Evolutionary conservation across 2,797 vertebrate genomes (phyloP), one percentile per base, ranked within the genome.

Genomic region (Cyprinella venusta): DNA sequence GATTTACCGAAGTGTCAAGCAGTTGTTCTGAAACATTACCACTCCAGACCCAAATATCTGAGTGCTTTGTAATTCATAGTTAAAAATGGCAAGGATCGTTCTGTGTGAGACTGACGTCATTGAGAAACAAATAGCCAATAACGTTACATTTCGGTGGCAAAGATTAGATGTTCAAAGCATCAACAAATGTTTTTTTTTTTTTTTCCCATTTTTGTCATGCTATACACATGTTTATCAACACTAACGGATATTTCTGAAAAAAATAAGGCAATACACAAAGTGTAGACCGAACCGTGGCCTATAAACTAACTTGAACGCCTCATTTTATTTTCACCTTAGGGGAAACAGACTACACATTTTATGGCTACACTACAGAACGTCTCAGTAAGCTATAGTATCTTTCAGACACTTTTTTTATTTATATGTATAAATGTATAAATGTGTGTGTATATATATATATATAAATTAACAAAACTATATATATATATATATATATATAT

Each of bases 31-130:
- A 61, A 8, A 59, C 67, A 16, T 68, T 84, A 67, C 45, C 15
- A 67, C 26, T 69, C 36, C 63, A 54, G 5, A 59, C 33, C 13
- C n/a, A 71, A 71, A 76, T 81, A 15, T 30, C 21, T 18, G 70
- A 80, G 26, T 38, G 69, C 45, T 81, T 45, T 64, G 45, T 69
- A 76, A 50, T 40, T 79, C 70, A 81, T 74, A 80, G 56, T 72
- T 71, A 76, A 63, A 18, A 70, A 79, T 67, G 52, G 75, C 21
- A 79, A 82, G 26, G 65, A 52, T 24, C 40, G 24, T 33, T 63
- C 24, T 26, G 26, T 15, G 38, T 24, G 70, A 74, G n/a, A 30
- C 63, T 85, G 72, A 85, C 84, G 87, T 86, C 80, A 82, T 69
- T 85, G 56, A 81, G 18, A 83, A 45, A 68, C 16, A 76, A 80